These are phyloP conservation scores for Pygoscelis antarcticus DNA, from an alignment of 2,113 vertebrate genomes.

Conservation along the genomic window DNA sequence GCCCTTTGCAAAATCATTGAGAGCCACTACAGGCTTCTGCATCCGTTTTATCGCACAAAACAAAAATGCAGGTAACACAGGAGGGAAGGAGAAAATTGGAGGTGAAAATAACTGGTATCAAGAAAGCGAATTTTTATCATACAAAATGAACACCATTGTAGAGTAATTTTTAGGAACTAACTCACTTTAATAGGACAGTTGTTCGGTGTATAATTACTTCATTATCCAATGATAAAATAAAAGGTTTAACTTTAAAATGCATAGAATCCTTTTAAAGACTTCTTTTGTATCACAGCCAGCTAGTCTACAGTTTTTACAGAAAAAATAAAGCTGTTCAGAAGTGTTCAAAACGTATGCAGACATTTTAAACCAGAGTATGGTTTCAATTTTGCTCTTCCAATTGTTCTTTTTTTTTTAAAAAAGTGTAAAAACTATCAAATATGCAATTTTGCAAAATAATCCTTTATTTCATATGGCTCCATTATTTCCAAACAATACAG, in stretches of 20 bases:
- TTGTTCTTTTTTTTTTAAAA: background rate
- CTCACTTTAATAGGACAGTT: constrained; percentile 47
- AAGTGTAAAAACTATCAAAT: constrained; percentile 65
- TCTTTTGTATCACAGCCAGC: constrained; percentile 24
- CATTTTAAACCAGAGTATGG: constrained; percentile 22
- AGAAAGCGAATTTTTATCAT: background rate
- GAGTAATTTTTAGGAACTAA: constrained; percentile 29
- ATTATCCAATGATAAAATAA: constrained; percentile 28
- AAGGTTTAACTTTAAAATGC: constrained; percentile 54
- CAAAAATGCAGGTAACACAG: constrained; percentile 10
- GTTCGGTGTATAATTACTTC: constrained; percentile 31
- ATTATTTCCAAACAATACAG: constrained; percentile 42
- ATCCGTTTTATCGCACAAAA: constrained; percentile 28
- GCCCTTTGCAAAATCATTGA: constrained; percentile 39
- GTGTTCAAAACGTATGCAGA: background rate
- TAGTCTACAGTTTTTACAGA: constrained; percentile 44
- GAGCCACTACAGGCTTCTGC: background rate
- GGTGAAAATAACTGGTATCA: constrained; percentile 4
- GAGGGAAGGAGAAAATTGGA: background rate
- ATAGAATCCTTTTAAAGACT: constrained; percentile 29
- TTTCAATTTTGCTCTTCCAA: constrained; percentile 55
- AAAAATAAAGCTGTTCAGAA: constrained; percentile 55
- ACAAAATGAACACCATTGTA: constrained; percentile 39
- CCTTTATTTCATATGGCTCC: constrained; percentile 66
- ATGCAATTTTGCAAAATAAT: constrained; percentile 65